Base-by-base conservation (phyloP, 2,888 invertebrate genomes). In the Dasypolia templi region DNA sequence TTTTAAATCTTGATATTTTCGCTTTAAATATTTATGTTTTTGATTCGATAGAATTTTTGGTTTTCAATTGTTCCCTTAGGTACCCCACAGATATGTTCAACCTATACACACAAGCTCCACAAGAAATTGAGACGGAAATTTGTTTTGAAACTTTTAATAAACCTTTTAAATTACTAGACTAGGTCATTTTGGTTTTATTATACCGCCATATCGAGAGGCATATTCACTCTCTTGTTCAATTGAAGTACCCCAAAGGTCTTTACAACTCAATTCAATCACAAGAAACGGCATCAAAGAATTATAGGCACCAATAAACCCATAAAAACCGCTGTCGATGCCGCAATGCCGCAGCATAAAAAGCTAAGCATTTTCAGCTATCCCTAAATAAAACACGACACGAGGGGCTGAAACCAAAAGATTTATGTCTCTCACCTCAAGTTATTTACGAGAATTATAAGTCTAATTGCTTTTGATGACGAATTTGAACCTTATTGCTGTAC, bases 381-480 rank as follows among this genome's bases (percentile, higher is more conserved):
- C 86, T 89, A 88, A 84, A 84, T 84, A 87, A 89, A 88, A 87
- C 87, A 84, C 83, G 79, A 87, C 75, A 73, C 75, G 81, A 87
- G 83, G 85, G 86, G 82, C 89, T 89, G 88, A 87, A 91, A 89
- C 87, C 80, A 86, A 80, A 86, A 89, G 88, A 91, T 90, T 89
- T 90, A 91, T 89, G 89, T 89, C 82, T 90, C 87, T 87, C 89
- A 89, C 89, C 89, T 90, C 87, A 82, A 86, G 87, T 89, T 89
- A 89, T 91, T 92, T 90, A 91, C 80, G 88, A 86, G 78, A 79
- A 84, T 82, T 82, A 84, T 84, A 75, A 70, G 77, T 86, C 89
- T 91, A 91, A 92, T 92, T 92, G 91, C 87, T 85, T 82, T 82
- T 74, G 64, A 83, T 69, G 75, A 75, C 77, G 81, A 89, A 84